Evolutionary conservation across 2,113 vertebrate genomes (phyloP).

Genomic region (Artemisiospiza belli): DNA sequence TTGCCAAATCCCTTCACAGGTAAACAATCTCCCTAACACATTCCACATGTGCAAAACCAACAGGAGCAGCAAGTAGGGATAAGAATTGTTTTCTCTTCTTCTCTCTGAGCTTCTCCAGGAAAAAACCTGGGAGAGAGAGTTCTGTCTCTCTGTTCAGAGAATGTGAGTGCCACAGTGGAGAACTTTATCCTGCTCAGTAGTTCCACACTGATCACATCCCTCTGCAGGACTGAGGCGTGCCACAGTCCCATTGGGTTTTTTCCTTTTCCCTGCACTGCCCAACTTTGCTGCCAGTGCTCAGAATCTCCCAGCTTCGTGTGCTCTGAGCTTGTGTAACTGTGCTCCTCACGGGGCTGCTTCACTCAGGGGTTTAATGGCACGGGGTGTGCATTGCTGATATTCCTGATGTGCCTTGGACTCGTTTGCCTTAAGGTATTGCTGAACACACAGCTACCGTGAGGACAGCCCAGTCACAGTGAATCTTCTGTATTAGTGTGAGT

Average conservation of each 20-base stretch:
- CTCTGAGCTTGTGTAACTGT: neutral
- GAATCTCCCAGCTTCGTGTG: neutral
- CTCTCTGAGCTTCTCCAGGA: neutral
- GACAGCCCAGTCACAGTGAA: neutral
- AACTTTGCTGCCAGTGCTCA: neutral
- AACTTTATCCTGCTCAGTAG: neutral
- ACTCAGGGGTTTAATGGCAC: neutral
- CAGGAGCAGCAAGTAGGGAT: neutral
- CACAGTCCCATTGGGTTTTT: neutral
- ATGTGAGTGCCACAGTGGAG: neutral
- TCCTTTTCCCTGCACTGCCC: neutral
- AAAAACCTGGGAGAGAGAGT: neutral
- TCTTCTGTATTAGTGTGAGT: neutral
- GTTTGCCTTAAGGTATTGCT: neutral
- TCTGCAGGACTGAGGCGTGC: neutral
- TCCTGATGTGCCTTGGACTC: neutral
- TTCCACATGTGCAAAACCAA: neutral
- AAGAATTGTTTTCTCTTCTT: neutral
- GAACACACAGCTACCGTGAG: neutral
- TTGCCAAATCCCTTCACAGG: neutral
- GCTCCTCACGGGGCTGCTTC: neutral
- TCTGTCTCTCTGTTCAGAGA: neutral
- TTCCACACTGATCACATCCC: neutral
- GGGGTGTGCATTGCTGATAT: neutral
- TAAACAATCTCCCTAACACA: neutral